Base-by-base conservation (phyloP, 2,113 vertebrate species). In the Nipponia nippon region DNA sequence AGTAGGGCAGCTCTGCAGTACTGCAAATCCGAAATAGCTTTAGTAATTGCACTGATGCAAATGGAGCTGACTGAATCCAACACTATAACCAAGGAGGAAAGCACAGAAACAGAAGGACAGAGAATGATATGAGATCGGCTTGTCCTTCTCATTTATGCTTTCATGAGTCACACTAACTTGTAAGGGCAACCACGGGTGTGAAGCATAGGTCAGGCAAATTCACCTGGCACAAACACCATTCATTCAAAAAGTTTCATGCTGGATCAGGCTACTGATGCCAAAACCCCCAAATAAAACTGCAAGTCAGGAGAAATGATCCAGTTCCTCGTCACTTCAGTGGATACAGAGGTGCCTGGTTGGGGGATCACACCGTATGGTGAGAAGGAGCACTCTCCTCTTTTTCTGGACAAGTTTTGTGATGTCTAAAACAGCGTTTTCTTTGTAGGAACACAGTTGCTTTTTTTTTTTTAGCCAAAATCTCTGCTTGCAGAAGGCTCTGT, bases 121-220 rank as follows among this genome's bases (percentile, higher is more conserved):
- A 52, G 69, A 58, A 30, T 0, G 0, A 12, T 2, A 53, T 1
- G 1, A 42, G 50, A 34, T 5, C 3, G 3, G 26, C 61, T 34
- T 6, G 2, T 47, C 17, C 34, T 46, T 59, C 53, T 61, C 70
- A 14, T 20, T 27, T 32, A 10, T 6, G 19, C n/a, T 65, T 59
- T 53, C 44, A 36, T 0, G 9, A 81, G 63, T 21, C 53, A 15
- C 0, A 0, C 44, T 19, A 22, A 56, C 17, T 77, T 10, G 0
- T 1, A 23, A 55, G 30, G 42, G 69, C 72, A 53, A 26, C 46
- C 55, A 32, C 0, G 9, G 58, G 16, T 22, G 4, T 9, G 22
- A 73, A 50, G 59, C 58, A 30, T 6, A 6, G 14, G 15, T 9
- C 53, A 87, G 73, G n/a, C 6, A 1, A 82, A 75, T 44, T 66